Conservation (phyloP, 2,888 invertebrate genomes). For the Rhagium mordax region DNA sequence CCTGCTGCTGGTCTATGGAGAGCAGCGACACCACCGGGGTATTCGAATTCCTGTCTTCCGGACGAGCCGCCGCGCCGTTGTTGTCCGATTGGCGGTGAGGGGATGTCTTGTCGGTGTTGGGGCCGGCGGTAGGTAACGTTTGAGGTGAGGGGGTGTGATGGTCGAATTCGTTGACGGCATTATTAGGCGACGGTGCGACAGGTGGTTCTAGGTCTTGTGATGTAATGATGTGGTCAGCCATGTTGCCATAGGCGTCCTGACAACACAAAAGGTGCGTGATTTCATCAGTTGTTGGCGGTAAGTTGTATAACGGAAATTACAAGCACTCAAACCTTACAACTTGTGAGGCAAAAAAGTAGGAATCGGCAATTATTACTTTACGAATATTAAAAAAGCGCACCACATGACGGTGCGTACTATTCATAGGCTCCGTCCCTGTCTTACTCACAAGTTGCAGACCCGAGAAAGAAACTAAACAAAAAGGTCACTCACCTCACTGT, state of each 20-base stretch:
- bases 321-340: neutral
- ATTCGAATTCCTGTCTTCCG: slow-evolving; percentile 56
- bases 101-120: slow-evolving; percentile 23
- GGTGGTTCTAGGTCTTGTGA: slow-evolving; percentile 63
- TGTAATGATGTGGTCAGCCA: slow-evolving; percentile 38
- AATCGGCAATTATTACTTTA: too few relatives aligned
- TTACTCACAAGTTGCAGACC: neutral
- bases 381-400: too few relatives aligned
- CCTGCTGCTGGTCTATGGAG: slow-evolving; percentile 66
- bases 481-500: slow-evolving; percentile 62
- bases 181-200: neutral
- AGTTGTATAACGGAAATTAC: neutral
- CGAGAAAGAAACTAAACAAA: neutral
- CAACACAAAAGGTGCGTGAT: slow-evolving; percentile 30
- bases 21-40: slow-evolving; percentile 68
- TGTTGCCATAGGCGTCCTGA: slow-evolving; percentile 43
- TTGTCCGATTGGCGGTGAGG: slow-evolving; percentile 21
- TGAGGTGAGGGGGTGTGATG: slow-evolving; percentile 29
- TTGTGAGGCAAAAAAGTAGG: neutral
- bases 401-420: too few relatives aligned
- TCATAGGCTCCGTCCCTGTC: too few relatives aligned
- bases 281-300: neutral
- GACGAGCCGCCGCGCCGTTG: slow-evolving; percentile 27
- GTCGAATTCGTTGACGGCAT: slow-evolving; percentile 4
- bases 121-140: slow-evolving; percentile 26